Conservation (phyloP, 2,113 vertebrate genomes). For the Stercorarius parasiticus region DNA sequence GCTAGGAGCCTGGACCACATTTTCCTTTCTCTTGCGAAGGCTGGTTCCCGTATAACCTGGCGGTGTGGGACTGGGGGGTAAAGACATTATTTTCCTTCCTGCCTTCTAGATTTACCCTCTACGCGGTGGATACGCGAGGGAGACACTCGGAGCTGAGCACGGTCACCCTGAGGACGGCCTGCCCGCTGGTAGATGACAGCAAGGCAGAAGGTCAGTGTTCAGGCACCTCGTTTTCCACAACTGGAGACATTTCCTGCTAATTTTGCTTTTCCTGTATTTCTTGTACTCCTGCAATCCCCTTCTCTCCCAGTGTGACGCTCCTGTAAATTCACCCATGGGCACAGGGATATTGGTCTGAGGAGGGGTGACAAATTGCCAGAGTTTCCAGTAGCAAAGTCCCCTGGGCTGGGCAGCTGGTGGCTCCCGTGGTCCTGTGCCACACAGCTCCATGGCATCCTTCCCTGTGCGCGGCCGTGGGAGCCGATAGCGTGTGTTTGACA, state of each 20-base stretch:
- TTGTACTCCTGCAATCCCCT: neutral
- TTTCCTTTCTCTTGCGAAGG: neutral
- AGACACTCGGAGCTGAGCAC: constrained; percentile 90
- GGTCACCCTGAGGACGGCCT: constrained; percentile 91
- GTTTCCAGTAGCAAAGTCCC: neutral
- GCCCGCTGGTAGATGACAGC: constrained; percentile 93
- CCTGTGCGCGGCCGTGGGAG: rapidly evolving
- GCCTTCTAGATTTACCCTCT: constrained; percentile 87
- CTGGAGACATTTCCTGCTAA: neutral
- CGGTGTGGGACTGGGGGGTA: neutral
- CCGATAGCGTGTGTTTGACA: neutral
- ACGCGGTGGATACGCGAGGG: constrained; percentile 92
- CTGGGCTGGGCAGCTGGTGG: neutral
- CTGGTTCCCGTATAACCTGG: neutral
- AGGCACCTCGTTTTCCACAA: rapidly evolving
- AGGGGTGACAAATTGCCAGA: neutral
- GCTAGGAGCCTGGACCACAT: neutral
- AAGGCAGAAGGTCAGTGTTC: constrained; percentile 89
- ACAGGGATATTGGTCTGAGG: rapidly evolving
- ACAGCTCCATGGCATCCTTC: rapidly evolving
- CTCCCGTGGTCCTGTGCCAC: neutral
- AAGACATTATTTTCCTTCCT: neutral
- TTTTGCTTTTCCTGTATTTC: neutral
- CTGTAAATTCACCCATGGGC: rapidly evolving
- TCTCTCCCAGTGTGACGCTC: neutral